Evolutionary conservation across 2,113 vertebrate species (phyloP).

Genomic region (Myodes glareolus): DNA sequence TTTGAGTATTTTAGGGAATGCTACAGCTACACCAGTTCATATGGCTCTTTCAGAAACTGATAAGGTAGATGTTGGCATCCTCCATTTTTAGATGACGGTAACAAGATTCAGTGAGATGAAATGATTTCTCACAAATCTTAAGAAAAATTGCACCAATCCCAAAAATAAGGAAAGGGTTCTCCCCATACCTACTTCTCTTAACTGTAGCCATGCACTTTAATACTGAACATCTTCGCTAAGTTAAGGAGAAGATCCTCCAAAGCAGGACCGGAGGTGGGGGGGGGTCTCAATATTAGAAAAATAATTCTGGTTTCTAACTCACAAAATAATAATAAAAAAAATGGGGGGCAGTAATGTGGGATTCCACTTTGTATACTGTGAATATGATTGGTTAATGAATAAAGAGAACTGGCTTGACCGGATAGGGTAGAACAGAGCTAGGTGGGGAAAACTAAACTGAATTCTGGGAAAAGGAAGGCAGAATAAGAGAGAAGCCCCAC

Average conservation of each 20-base stretch:
- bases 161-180: background rate
- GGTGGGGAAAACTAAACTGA: too few species aligned
- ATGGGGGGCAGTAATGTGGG: too few species aligned
- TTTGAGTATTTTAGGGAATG: background rate
- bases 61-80: background rate
- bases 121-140: background rate
- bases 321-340: too few species aligned
- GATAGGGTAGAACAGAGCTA: too few species aligned
- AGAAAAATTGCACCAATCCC: background rate
- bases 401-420: too few species aligned
- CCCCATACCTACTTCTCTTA: background rate
- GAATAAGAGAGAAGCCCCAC: too few species aligned
- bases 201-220: background rate
- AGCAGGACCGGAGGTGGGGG: too few species aligned
- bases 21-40: background rate
- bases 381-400: too few species aligned
- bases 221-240: background rate
- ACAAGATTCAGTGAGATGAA: background rate
- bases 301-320: background rate
- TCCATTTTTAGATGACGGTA: slow-evolving; percentile 1
- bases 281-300: background rate
- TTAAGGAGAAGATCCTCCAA: background rate
- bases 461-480: too few species aligned
- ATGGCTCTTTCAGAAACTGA: background rate
- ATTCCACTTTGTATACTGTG: too few species aligned